Base-by-base conservation (phyloP, 1,140 invertebrate species). In the Eubasilissa regina region DNA sequence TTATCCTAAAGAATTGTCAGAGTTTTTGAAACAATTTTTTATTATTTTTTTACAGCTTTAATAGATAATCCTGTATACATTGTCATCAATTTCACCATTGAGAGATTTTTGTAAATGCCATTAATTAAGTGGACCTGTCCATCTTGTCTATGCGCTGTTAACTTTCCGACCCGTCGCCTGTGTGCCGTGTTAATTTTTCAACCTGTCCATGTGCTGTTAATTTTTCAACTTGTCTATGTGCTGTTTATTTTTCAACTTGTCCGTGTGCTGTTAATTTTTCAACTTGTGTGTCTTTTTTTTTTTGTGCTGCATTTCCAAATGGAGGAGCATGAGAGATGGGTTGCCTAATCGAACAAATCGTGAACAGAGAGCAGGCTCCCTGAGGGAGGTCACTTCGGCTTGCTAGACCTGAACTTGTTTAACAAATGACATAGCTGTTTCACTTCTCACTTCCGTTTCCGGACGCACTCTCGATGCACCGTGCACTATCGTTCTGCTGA, bases 271-370 rank as follows among this genome's bases (percentile, higher is more conserved):
- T 68, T 45, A 47, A 45, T 68, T 68, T 43, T 45, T 47, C 43
- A 13, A 47, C 45, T 47, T 68, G 64, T 60, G 56, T 73, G 47
- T 73, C 51, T 35, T 35, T 35, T 35, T n/a, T 53, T 78, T 80
- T 80, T 80, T 70, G 74, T 78, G 81, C 81, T 76, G 81, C 81
- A 80, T 80, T 82, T 80, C 81, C 55, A 45, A 82, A 75, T 80
- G 81, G 79, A 82, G 81, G 81, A 82, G 81, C 79, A 82, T 82
- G 81, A 82, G 78, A 82, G 81, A 79, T 55, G 81, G 78, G 81
- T 82, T 73, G 68, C 75, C 72, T 77, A 43, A 35, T 44, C 48
- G 45, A 68, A 68, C 45, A 75, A 44, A 60, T 73, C 55, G 73
- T 75, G 73, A 75, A 75, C 73, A 43, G 60, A 45, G 73, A 56